These are phyloP conservation scores for Caenorhabditis sp. DNA, from an alignment of 2,888 invertebrate species.

Conservation along the genomic window DNA sequence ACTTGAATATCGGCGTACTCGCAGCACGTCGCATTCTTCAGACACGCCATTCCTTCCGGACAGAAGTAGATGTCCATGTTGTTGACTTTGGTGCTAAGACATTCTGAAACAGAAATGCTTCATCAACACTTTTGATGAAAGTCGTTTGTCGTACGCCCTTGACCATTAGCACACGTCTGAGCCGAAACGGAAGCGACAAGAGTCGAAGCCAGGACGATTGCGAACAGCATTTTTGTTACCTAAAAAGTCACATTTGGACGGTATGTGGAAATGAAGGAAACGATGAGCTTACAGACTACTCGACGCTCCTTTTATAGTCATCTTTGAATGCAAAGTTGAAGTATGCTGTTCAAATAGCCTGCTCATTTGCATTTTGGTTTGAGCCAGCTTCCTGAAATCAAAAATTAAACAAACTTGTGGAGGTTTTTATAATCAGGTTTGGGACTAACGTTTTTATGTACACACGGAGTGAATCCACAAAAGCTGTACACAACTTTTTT, in stretches of 20 bases:
- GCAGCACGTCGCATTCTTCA: constrained; percentile 45
- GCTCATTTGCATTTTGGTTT: constrained; percentile 24
- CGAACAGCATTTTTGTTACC: constrained; percentile 57
- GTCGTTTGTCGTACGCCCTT: constrained; percentile 8
- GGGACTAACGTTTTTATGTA: too few species aligned
- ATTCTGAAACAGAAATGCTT: constrained; percentile 28
- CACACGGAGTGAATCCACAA: too few species aligned
- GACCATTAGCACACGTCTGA: constrained; percentile 38
- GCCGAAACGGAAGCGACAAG: constrained; percentile 24
- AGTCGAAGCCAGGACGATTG: constrained; percentile 25
- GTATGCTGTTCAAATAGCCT: constrained; percentile 26
- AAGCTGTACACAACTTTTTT: too few species aligned
- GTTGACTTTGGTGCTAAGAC: constrained; percentile 35
- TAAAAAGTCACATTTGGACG: not conserved
- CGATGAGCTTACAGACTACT: not conserved
- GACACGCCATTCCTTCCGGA: constrained; percentile 52
- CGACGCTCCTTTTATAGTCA: constrained; percentile 2
- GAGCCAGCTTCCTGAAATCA: constrained; percentile 13
- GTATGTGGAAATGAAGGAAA: not conserved
- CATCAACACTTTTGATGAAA: not conserved
- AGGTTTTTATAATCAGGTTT: too few species aligned
- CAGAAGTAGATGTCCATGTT: constrained; percentile 37
- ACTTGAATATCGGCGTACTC: constrained; percentile 38
- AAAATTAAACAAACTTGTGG: constrained; percentile 28
- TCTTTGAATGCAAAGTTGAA: not conserved